Conservation (phyloP, 2,888 invertebrate genomes). For the Bhutanitis thaidina region DNA sequence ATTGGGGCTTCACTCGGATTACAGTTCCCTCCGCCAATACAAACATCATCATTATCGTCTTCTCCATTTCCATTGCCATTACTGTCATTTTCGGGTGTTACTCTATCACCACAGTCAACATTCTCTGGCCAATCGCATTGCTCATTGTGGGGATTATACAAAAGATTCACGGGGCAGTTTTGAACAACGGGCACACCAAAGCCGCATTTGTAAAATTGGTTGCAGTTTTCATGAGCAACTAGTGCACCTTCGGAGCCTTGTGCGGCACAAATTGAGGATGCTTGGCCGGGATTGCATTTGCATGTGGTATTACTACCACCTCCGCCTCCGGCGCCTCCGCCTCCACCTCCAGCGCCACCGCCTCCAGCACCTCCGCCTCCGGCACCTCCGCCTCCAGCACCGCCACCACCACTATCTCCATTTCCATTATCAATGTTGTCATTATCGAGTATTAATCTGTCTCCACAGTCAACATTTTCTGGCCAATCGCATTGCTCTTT, state of each 20-base stretch:
- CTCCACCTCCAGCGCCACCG: no score
- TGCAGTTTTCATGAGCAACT: conserved; percentile 12
- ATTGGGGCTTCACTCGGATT: neutral
- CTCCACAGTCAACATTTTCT: conserved; percentile 31
- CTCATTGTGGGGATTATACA: conserved; percentile 31
- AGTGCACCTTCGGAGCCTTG: neutral
- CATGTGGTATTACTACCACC: no score
- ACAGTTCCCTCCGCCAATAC: neutral
- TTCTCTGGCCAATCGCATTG: conserved; percentile 32
- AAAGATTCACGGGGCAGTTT: conserved; percentile 25
- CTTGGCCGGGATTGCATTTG: neutral
- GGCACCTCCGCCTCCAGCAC: no score
- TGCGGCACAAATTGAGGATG: neutral
- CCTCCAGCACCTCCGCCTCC: no score
- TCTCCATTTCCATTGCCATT: neutral
- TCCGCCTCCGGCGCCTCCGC: no score
- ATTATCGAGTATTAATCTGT: no score
- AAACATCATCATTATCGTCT: neutral
- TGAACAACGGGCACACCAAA: conserved; percentile 29
- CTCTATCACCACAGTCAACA: no score
- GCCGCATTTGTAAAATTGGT: conserved; percentile 13
- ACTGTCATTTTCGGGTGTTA: no score
- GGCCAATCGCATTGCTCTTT: conserved; percentile 43
- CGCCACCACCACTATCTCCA: neutral
- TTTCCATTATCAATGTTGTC: no score